Conservation (phyloP, 2,797 vertebrate species). For the Thalassophryne amazonica region DNA sequence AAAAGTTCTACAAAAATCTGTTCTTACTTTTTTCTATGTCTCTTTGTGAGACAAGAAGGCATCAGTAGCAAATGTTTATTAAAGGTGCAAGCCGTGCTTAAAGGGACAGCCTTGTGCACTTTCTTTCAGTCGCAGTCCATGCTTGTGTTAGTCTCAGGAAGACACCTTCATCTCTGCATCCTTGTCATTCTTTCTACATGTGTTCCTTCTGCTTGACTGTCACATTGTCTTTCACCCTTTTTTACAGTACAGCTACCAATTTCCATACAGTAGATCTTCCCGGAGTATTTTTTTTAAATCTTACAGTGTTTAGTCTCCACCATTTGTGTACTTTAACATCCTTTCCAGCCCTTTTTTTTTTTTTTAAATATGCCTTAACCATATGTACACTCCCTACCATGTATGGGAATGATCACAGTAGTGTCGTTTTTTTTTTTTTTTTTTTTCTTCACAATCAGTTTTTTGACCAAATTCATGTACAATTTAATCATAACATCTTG, state of each 20-base stretch:
- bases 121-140: slow-evolving; percentile 16
- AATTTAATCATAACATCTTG: too few relatives aligned
- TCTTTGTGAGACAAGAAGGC: slow-evolving; percentile 59
- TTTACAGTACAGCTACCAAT: not conserved
- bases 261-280: not conserved
- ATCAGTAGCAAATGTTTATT: slow-evolving; percentile 65
- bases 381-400: not conserved
- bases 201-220: not conserved
- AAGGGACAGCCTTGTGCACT: slow-evolving; percentile 54
- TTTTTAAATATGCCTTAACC: not conserved
- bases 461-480: too few relatives aligned
- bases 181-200: not conserved
- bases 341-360: not conserved
- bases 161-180: not conserved
- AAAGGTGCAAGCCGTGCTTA: slow-evolving; percentile 75
- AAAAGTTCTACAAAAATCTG: slow-evolving; percentile 47
- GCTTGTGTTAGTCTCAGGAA: slow-evolving; percentile 5
- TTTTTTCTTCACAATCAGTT: too few relatives aligned
- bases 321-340: not conserved
- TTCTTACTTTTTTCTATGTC: slow-evolving; percentile 19
- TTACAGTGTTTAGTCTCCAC: slow-evolving; percentile 33
- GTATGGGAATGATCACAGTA: too few relatives aligned
- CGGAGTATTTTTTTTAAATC: not conserved
- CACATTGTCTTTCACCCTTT: not conserved
- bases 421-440: too few relatives aligned